Percentiles rank a stretch among this genome's conserved stretches.
Evolutionary conservation across 1,140 invertebrate species (phyloP).

Genomic region (Euwallacea fornicatus): DNA sequence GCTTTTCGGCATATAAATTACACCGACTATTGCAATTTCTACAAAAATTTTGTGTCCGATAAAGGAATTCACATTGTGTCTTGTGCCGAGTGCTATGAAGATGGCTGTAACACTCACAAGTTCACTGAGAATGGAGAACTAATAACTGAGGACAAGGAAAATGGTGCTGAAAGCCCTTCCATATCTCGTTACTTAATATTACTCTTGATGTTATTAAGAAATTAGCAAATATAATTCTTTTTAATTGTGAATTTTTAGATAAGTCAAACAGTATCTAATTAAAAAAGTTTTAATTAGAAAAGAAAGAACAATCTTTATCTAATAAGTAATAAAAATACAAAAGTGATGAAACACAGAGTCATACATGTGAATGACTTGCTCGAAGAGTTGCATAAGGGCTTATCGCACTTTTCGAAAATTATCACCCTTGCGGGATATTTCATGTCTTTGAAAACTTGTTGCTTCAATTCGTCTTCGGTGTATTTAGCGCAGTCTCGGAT

Average conservation of each 20-base stretch:
- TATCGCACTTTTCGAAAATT: constrained; percentile 9
- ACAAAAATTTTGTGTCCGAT: not conserved
- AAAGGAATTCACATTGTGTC: constrained; percentile 2
- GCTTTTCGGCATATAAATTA: not conserved
- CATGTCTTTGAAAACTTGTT: too few relatives aligned
- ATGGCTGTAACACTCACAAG: constrained; percentile 11
- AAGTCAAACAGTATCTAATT: too few relatives aligned
- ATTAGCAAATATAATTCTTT: too few relatives aligned
- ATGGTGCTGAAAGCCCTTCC: too few relatives aligned
- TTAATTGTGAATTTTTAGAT: too few relatives aligned
- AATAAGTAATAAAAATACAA: too few relatives aligned
- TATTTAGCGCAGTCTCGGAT: constrained; percentile 13
- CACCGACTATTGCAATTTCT: constrained; percentile 8
- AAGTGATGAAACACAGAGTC: too few relatives aligned
- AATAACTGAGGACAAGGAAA: not conserved
- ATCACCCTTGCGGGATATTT: not conserved
- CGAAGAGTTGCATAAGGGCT: not conserved
- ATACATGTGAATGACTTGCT: too few relatives aligned
- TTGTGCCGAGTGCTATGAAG: constrained; percentile 5
- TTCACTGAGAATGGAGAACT: constrained; percentile 5
- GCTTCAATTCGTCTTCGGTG: constrained; percentile 1
- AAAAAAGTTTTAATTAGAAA: too few relatives aligned
- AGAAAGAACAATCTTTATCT: too few relatives aligned
- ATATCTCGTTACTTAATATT: too few relatives aligned
- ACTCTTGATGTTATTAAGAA: not conserved